A percentile compares a stretch with the other conserved stretches of the same genome.
These are phyloP conservation scores for Trichomalopsis sarcophagae DNA, from an alignment of 1,140 invertebrate genomes.

Conservation along the genomic window DNA sequence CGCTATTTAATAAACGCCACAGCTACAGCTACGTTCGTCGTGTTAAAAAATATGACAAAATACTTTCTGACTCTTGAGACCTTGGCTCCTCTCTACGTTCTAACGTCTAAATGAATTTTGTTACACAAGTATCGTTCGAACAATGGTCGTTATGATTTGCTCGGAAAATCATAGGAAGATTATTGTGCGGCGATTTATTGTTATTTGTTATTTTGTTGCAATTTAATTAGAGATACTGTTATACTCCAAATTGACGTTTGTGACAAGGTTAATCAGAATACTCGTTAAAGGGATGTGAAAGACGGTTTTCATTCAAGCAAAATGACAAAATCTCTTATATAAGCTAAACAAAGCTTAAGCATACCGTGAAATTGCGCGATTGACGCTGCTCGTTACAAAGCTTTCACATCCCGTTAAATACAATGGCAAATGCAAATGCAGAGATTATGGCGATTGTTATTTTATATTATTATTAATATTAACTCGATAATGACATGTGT, in stretches of 20 bases:
- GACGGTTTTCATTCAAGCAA: background rate
- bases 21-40: constrained; percentile 36
- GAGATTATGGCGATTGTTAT: constrained; percentile 36
- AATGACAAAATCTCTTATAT: background rate
- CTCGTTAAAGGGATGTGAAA: constrained; percentile 42
- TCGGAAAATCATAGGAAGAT: constrained; percentile 17
- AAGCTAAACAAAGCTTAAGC: background rate
- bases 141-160: constrained; percentile 32
- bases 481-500: constrained; percentile 24
- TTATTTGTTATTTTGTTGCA: background rate
- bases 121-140: constrained; percentile 8
- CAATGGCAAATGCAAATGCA: constrained; percentile 36
- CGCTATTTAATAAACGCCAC: background rate
- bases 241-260: background rate
- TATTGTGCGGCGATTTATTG: background rate
- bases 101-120: constrained; percentile 30
- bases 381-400: background rate
- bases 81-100: background rate
- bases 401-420: constrained; percentile 49
- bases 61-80: constrained; percentile 44
- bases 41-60: constrained; percentile 52
- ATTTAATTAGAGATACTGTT: constrained; percentile 4
- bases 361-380: background rate
- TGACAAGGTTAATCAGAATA: constrained; percentile 35
- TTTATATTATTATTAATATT: constrained; percentile 31